These are phyloP conservation scores for Plestiodon gilberti DNA, from an alignment of 2,113 vertebrate genomes.

Conservation along the genomic window DNA sequence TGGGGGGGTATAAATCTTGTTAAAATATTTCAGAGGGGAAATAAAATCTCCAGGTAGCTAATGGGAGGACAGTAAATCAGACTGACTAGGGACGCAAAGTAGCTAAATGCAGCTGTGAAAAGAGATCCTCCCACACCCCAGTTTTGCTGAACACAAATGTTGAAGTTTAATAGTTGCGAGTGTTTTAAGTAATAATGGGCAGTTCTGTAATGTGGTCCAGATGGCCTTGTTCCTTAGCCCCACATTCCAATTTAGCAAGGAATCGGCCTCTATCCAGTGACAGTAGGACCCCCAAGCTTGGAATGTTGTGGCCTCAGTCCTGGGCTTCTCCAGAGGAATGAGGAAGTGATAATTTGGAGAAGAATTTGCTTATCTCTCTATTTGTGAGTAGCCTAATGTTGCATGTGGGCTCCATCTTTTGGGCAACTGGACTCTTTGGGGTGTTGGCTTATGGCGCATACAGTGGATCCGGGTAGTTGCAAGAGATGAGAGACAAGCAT, in stretches of 20 bases:
- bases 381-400: background rate
- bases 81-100: background rate
- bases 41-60: background rate
- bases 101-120: slow-evolving; percentile 9
- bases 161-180: background rate
- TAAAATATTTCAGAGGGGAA: slow-evolving; percentile 21
- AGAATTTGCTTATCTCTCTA: background rate
- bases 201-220: background rate
- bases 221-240: fast-evolving
- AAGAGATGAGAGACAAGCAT: too few species aligned
- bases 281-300: background rate
- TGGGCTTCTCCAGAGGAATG: slow-evolving; percentile 10
- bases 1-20: background rate
- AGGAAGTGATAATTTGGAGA: fast-evolving
- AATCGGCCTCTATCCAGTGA: fast-evolving
- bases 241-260: background rate
- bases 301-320: background rate
- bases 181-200: background rate
- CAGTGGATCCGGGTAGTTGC: too few species aligned
- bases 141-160: background rate
- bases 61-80: background rate
- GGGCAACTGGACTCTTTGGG: too few species aligned
- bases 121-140: background rate
- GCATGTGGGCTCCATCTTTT: too few species aligned
- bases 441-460: too few species aligned